phyloP scores from a whole-genome alignment of 2,113 vertebrate genomes.

The Elephas maximus region DNA sequence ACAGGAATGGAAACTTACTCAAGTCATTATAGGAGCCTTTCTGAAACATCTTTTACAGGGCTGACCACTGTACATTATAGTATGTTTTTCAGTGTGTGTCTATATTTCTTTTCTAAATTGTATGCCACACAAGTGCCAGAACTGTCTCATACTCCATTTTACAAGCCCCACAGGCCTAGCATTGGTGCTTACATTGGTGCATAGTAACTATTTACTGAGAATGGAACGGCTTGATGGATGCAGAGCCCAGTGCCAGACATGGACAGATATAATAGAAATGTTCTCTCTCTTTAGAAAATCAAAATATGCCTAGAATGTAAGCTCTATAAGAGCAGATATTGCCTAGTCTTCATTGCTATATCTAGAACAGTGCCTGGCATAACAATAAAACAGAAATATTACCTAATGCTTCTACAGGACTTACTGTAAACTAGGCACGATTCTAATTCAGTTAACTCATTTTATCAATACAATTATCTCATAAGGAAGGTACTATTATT shows the following conservation, averaged over 20 bases:
- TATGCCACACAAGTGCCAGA: neutral
- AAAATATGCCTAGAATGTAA: neutral
- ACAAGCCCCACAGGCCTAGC: neutral
- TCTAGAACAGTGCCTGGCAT: neutral
- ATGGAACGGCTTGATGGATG: accelerated
- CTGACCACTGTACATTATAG: accelerated
- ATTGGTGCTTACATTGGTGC: neutral
- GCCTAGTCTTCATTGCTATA: neutral
- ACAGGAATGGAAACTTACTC: neutral
- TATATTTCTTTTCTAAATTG: neutral
- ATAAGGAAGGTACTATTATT: too few species aligned
- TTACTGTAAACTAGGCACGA: neutral
- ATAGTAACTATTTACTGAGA: neutral
- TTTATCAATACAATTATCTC: neutral
- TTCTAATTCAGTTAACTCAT: neutral
- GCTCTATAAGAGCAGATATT: accelerated
- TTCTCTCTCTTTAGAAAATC: neutral
- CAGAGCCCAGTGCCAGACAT: accelerated
- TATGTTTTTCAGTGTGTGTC: neutral
- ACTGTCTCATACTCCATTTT: neutral
- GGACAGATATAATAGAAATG: neutral
- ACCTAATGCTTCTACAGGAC: accelerated
- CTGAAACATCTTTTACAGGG: neutral
- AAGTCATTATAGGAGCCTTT: neutral
- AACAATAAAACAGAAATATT: accelerated